Base-by-base conservation (phyloP, 1,140 invertebrate genomes). In the Zophobas atratus region DNA sequence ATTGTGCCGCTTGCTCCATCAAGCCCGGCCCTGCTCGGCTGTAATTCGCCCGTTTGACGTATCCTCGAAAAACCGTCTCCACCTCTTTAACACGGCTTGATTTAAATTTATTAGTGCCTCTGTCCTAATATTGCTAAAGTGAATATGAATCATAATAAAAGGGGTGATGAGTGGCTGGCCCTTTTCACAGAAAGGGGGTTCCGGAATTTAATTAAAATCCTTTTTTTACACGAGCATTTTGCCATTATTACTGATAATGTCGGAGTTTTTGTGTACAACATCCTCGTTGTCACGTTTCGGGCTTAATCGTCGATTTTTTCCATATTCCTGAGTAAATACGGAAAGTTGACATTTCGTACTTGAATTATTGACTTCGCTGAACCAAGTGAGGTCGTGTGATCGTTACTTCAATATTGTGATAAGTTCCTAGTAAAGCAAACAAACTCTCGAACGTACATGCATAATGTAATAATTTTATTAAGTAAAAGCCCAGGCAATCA, bases 111-210 rank as follows among this genome's bases (percentile, higher is more conserved):
- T 43, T 67, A 41, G 6, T 43, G 60, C 60, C 4, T 60, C 56
- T 43, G 39, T 63, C 36, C 6, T 67, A 67, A 67, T 67, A 67
- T 67, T 67, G 39, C 60, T 43, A 67, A 67, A 67, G 60, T 67
- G 60, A 67, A 67, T 67, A 67, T 67, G 60, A 67, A 67, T 67
- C 60, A 67, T 67, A 67, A 67, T 67, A 67, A 67, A 63, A 67
- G 60, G 60, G 60, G 60, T 43, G 60, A 67, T 43, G 39, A 67
- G 60, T 67, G 35, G 57, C 32, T 36, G 35, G 57, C 38, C 57
- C 57, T 63, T 63, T 39, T n/a, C 57, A 33, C 55, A 33, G n/a
- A 2, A 43, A 67, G 43, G 60, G 39, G 57, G 60, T n/a, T 41
- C 60, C 60, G 60, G 60, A 67, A 67, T 67, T 67, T 43, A 67